Base-by-base conservation (phyloP, 2,888 invertebrate species). In the Gymnocheta viridis region DNA sequence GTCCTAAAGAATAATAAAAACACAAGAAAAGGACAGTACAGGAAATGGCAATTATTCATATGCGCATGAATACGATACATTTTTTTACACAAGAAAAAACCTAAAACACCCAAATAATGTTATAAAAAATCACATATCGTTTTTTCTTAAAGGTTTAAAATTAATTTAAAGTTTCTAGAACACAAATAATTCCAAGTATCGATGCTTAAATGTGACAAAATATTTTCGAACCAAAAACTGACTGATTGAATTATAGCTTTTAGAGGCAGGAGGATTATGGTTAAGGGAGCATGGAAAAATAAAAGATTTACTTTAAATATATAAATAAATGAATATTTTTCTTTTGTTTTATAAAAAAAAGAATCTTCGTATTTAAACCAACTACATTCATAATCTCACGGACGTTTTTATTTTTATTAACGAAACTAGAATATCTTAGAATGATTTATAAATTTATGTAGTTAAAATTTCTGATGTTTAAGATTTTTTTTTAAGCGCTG, bases 11-110 rank as follows among this genome's bases (percentile, higher is more conserved):
- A 9, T 7, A 2, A 17, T 7, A 2, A 17, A 47, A 66, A 1
- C 35, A 38, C n/a, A 32, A 2, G 10, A 49, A 49, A 49, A 49
- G 10, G 17, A 35, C 49, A 24, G 1, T 1, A 77, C 86, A 83
- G 86, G 83, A 85, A 86, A 67, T 69, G 80, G 62, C 76, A 86
- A 87, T 86, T 87, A 86, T 86, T 82, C 86, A 86, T 85, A 54
- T 64, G 77, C 66, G 85, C 85, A 60, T 85, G 82, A 84, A 74
- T 82, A 79, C 51, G 64, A 35, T 9, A 78, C 12, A 38, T 51
- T 56, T 41, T 49, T 22, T 22, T 1, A n/a, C 17, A 32, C 19
- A 22, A 49, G 17, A 49, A 10, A 22, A 22, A 49, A 22, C 19
- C 10, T 22, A 9, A 17, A 49, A 17, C 47, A 1, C 22, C 10